Evolutionary conservation across 2,888 invertebrate species (phyloP).

Genomic region (Belgica antarctica): DNA sequence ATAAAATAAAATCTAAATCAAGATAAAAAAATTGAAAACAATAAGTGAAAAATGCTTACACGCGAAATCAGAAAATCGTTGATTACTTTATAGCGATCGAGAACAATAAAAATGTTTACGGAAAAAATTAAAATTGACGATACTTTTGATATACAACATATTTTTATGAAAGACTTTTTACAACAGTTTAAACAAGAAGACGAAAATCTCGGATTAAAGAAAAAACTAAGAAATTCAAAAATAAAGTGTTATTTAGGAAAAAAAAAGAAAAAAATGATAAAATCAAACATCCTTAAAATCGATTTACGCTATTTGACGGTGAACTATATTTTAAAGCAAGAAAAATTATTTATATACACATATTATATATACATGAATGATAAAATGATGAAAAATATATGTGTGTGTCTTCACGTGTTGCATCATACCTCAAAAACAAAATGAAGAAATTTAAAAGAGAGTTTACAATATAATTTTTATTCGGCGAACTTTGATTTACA

Average conservation of each 20-base stretch:
- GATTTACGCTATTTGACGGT: conserved; percentile 41
- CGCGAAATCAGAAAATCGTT: conserved; percentile 29
- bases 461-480: conserved; percentile 9
- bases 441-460: conserved; percentile 16
- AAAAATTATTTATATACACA: conserved; percentile 44
- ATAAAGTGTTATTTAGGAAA: conserved; percentile 32
- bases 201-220: conserved; percentile 29
- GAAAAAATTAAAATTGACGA: conserved; percentile 34
- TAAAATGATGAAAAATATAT: conserved; percentile 48
- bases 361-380: conserved; percentile 47
- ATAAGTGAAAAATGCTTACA: neutral
- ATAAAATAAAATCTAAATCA: conserved; percentile 25
- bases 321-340: conserved; percentile 39
- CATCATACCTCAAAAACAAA: conserved; percentile 58
- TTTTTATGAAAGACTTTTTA: conserved; percentile 44
- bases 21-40: conserved; percentile 27
- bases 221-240: conserved; percentile 22
- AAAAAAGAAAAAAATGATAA: too few relatives aligned
- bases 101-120: conserved; percentile 42
- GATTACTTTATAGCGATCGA: conserved; percentile 32
- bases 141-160: conserved; percentile 44
- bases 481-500: too few relatives aligned
- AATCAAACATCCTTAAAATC: conserved; percentile 28
- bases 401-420: conserved; percentile 58
- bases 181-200: conserved; percentile 17